Evolutionary conservation across 2,888 invertebrate species (phyloP), one percentile per base, ranked within the genome.

Genomic region (Rhopalosiphum nymphaeae): DNA sequence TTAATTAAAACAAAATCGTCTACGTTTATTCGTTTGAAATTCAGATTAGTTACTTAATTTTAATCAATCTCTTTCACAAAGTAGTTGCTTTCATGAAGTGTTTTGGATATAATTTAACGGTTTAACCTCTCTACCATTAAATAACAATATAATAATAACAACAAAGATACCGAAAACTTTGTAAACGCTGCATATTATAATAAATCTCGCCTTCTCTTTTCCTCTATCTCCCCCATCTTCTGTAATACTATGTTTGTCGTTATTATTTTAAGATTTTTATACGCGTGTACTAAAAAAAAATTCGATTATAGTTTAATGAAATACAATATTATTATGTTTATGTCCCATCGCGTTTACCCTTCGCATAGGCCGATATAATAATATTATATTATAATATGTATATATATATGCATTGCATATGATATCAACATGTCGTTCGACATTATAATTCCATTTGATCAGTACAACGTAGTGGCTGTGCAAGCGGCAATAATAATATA

Each of bases 361-460:
- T 78, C 78, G 21, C 36, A 78, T 36, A 78, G 67, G 78, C 21
- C 21, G 36, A 36, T 78, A 78, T 78, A 78, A 67, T 78, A 78
- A 36, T 36, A 78, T 78, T 36, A 67, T 78, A 78, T 78, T 49
- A 67, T 78, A 78, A 78, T 36, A 78, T 78, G 49, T 86, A 86
- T 89, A 26, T 56, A 42, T 57, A 46, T 46, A 46, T 46, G 49
- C 25, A n/a, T 29, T 42, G 44, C 42, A 44, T 89, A 21, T 89
- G 56, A 56, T 42, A 92, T 57, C 56, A 57, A 86, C 56, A 44
- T 92, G 91, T 67, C 53, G 67, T 67, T 56, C 29, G 89, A 89
- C 78, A 53, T 93, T 56, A 57, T 93, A 93, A 93, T 93, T 90
- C 93, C 93, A 26, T 93, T 93, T 90, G 93, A 89, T 89, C 89